Percentiles rank a stretch among this genome's conserved stretches.
Conservation (phyloP, 2,113 vertebrate species). For the Morone saxatilis region DNA sequence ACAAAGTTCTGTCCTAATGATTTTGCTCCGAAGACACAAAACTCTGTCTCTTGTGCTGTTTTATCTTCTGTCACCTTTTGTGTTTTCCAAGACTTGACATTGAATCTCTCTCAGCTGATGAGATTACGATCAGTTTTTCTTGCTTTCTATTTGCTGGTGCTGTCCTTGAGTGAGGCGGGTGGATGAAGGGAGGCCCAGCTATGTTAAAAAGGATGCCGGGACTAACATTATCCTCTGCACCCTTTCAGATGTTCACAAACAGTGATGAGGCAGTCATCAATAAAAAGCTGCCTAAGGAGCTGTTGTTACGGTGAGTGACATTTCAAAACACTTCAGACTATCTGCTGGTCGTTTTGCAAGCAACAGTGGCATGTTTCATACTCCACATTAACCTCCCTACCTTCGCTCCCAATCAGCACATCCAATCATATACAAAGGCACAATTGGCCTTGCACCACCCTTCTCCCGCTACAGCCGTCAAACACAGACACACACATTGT, state of each 20-base stretch:
- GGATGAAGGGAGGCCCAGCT: slow-evolving; percentile 7
- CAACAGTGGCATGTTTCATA: slow-evolving; percentile 17
- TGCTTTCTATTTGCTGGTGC: slow-evolving; percentile 27
- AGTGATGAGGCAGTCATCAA: slow-evolving; percentile 98
- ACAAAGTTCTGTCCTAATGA: slow-evolving; percentile 23
- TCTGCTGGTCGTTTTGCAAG: not conserved
- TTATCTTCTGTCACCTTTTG: slow-evolving; percentile 15
- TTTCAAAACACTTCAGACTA: slow-evolving; percentile 25
- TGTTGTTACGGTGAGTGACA: slow-evolving; percentile 90
- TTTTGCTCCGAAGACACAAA: slow-evolving; percentile 26
- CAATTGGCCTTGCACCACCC: not conserved
- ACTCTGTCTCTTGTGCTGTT: not conserved
- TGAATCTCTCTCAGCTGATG: slow-evolving; percentile 43
- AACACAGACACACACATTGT: not conserved
- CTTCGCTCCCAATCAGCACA: not conserved
- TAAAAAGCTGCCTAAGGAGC: slow-evolving; percentile 98
- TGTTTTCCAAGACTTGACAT: slow-evolving; percentile 42
- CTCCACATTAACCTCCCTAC: not conserved
- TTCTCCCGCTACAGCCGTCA: not conserved
- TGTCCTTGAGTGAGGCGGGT: slow-evolving; percentile 45
- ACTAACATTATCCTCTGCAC: slow-evolving; percentile 46
- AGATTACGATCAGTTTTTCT: slow-evolving; percentile 49
- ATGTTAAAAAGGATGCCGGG: slow-evolving; percentile 1
- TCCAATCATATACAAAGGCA: slow-evolving; percentile 6
- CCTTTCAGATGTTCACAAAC: slow-evolving; percentile 97